Percentiles rank a stretch among this genome's conserved stretches.
Conservation (phyloP, 2,797 vertebrate genomes). For the Bradypodion pumilum region DNA sequence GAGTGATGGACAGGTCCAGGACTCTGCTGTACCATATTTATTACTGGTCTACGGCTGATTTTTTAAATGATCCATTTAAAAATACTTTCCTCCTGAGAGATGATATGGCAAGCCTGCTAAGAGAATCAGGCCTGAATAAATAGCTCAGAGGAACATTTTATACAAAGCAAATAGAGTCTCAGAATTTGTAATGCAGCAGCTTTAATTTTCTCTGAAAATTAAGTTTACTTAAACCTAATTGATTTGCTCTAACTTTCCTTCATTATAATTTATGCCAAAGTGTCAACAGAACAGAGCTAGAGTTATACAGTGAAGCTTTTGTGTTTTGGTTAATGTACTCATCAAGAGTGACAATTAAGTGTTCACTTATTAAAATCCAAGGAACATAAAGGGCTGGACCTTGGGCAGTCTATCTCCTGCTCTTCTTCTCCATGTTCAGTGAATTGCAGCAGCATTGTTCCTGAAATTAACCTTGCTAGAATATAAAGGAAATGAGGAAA, state of each 20-base stretch:
- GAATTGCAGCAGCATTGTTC: slow-evolving; percentile 29
- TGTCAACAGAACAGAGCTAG: slow-evolving; percentile 51
- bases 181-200: neutral
- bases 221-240: slow-evolving; percentile 22
- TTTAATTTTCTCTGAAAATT: slow-evolving; percentile 18
- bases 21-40: neutral
- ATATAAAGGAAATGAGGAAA: slow-evolving; percentile 38
- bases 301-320: slow-evolving; percentile 42
- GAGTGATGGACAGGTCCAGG: neutral
- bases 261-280: slow-evolving; percentile 45
- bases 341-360: slow-evolving; percentile 58
- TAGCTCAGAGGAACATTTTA: slow-evolving; percentile 20
- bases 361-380: slow-evolving; percentile 66
- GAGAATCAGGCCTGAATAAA: slow-evolving; percentile 17
- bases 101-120: neutral
- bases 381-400: slow-evolving; percentile 47
- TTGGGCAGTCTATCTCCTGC: slow-evolving; percentile 38
- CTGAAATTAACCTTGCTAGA: slow-evolving; percentile 48
- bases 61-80: neutral
- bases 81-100: neutral
- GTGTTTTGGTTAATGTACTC: slow-evolving; percentile 48
- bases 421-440: slow-evolving; percentile 14
- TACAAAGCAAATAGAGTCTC: neutral
- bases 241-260: slow-evolving; percentile 50
- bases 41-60: neutral